Evolutionary conservation across 2,797 vertebrate species (phyloP).

Genomic region (Eutrigla gurnardus): DNA sequence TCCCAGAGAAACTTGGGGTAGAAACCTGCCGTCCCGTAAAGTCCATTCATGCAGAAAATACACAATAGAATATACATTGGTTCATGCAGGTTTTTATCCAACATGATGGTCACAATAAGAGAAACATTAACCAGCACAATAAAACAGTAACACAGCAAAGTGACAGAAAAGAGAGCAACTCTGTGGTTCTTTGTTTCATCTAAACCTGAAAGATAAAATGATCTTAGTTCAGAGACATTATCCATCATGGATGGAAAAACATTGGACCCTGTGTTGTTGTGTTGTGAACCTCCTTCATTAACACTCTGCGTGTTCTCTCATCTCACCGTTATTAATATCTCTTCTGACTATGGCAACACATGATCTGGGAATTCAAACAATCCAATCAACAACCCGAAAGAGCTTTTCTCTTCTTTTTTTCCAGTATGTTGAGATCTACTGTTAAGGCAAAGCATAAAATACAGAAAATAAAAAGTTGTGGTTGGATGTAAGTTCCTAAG

Average conservation of each 20-base stretch:
- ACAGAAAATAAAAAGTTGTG: background rate
- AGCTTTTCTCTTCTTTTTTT: background rate
- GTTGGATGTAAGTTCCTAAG: background rate
- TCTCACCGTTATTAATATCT: background rate
- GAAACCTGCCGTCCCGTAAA: conserved; percentile 62
- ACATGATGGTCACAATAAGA: conserved; percentile 34
- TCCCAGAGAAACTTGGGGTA: conserved; percentile 61
- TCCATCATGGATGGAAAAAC: background rate
- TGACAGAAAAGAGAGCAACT: conserved; percentile 37
- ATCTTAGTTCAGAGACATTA: background rate
- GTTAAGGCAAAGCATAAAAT: no score
- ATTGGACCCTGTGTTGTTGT: background rate
- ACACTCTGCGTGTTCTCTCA: background rate
- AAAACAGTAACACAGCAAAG: conserved; percentile 37
- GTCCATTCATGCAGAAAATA: conserved; percentile 51
- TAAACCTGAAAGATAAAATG: background rate
- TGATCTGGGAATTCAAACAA: conserved; percentile 3
- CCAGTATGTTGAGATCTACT: no score
- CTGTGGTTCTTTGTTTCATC: conserved; percentile 33
- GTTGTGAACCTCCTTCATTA: background rate
- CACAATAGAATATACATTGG: conserved; percentile 68
- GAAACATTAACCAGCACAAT: conserved; percentile 23
- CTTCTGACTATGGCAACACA: background rate
- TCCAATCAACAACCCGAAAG: conserved; percentile 13
- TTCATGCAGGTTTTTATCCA: conserved; percentile 57